Evolutionary conservation across 2,888 invertebrate species (phyloP).

Genomic region (Malachius bipustulatus): DNA sequence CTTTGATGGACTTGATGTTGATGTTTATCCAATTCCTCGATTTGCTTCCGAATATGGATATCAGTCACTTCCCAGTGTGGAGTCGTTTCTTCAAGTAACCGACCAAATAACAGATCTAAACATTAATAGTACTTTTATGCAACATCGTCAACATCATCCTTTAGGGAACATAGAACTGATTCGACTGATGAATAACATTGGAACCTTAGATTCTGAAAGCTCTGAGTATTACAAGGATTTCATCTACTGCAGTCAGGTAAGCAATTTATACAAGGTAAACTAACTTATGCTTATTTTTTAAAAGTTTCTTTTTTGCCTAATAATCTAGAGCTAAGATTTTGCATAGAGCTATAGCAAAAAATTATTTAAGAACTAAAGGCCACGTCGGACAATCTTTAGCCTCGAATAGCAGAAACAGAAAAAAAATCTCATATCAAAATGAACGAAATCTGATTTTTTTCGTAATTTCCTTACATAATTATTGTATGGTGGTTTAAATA

Average conservation of each 20-base stretch:
- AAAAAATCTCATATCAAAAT: no score
- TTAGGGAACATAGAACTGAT: conserved; percentile 54
- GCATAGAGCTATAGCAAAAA: no score
- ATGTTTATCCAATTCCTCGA: conserved; percentile 65
- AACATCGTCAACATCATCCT: conserved; percentile 80
- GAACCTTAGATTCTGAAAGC: conserved; percentile 40
- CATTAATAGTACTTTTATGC: conserved; percentile 47
- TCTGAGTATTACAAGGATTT: conserved; percentile 51
- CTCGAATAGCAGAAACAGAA: no score
- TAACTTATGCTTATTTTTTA: no score
- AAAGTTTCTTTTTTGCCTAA: no score
- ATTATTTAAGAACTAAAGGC: no score
- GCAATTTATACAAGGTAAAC: no score
- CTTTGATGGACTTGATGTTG: conserved; percentile 67
- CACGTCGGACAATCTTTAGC: no score
- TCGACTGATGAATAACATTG: conserved; percentile 53
- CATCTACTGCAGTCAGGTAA: conserved; percentile 76
- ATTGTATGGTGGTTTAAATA: no score
- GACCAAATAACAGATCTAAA: conserved; percentile 40
- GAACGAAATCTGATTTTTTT: no score
- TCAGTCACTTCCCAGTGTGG: conserved; percentile 73
- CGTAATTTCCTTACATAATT: no score
- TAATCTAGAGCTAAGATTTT: no score
- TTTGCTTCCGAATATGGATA: conserved; percentile 95
- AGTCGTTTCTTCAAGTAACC: conserved; percentile 52